Evolutionary conservation across 2,797 vertebrate species (phyloP), one percentile per base, ranked within the genome.

Genomic region (Euthynnus affinis): DNA sequence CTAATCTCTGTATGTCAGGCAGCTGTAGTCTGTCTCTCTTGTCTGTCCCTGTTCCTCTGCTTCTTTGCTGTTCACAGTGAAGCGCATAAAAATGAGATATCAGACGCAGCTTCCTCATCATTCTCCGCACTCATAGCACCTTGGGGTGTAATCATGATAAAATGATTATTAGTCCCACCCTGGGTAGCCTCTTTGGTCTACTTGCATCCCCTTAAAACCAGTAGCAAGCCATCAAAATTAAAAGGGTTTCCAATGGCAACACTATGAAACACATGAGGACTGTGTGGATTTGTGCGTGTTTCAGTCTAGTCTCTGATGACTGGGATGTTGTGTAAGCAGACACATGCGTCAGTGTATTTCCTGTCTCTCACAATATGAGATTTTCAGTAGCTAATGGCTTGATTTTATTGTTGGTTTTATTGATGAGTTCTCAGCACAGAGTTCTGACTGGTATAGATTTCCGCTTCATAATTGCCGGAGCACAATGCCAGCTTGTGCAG

Each of bases 161-260:
- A 85, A 86, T 25, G n/a, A 89, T 87, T 88, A 91, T 91, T 87
- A 88, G 78, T 86, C 79, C 73, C 69, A 12, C 76, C 73, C 74
- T 81, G 74, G 74, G 88, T 73, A 59, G 70, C 62, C 61, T 70
- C 64, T 63, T 51, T 1, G n/a, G 81, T 84, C 71, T 63, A 62
- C 67, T 85, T 64, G 58, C 61, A 78, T 84, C 74, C 72, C 64
- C 62, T 70, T 66, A 82, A 81, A 87, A 84, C 72, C 62, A 71
- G 76, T 75, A 80, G 70, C 89, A 86, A 80, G 83, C 78, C 10
- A 15, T 83, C 60, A 85, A 78, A 87, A 83, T 89, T 72, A 78
- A 85, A 82, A 64, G 52, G 56, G 91, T 92, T 89, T 88, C 91
- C 89, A 90, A 86, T 91, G 46, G 90, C 92, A 92, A 89, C 90